Base-by-base conservation (phyloP, 2,113 vertebrate species). In the Oryctolagus cuniculus region DNA sequence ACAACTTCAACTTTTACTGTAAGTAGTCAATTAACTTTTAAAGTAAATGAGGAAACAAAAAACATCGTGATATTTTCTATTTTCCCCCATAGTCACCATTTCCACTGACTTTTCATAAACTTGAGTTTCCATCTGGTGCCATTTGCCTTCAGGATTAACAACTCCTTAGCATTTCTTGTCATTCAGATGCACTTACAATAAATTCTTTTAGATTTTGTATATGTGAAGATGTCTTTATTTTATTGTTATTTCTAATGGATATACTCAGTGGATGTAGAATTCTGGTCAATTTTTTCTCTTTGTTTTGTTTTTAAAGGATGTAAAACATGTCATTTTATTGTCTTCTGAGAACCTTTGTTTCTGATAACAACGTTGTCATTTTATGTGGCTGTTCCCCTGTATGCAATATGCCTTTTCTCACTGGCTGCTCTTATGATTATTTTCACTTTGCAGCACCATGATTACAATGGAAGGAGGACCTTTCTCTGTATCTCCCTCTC, bases 241-340 rank as follows among this genome's bases (percentile, higher is more conserved):
- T 58, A 86, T 78, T 24, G 27, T 73, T 90, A 49, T 70, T 90
- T 91, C 79, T 64, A 87, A 87, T 17, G 44, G 24, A 22, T 64
- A 58, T 31, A 80, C 93, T 80, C 34, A 85, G 31, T 2, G 31
- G 15, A 81, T 83, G 34, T 78, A 63, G 29, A 87, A 89, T 49
- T 77, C 69, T 87, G 36, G 49, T 81, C 69, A 70, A 77, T 64
- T 79, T 17, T 83, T 81, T 58, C 36, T 10, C 51, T 70, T 79
- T 69, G 22, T 38, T 78, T 70, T 84, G 74, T 87, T 92, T 73
- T 85, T 66, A 93, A 91, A 89, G 34, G 29, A 55, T n/a, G 85
- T 91, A 38, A 78, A 90, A 44, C 7, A 51, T 87, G 51, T 69
- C 63, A 63, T 86, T 85, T 91, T 9, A 78, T 61, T 90, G 34